phyloP scores from a whole-genome alignment of 2,888 invertebrate species.

The Aleiodes testaceus region DNA sequence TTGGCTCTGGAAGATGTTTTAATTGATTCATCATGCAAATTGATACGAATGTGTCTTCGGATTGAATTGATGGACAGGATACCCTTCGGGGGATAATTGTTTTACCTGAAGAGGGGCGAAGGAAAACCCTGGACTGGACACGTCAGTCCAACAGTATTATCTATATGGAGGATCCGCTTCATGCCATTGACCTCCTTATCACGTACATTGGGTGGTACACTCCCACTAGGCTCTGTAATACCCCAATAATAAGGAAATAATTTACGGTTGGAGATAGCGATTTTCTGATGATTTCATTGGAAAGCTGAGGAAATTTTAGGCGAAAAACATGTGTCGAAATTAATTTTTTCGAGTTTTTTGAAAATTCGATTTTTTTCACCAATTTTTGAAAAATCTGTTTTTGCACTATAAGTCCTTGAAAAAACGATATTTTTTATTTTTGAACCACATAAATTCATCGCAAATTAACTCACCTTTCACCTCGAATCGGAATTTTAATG shows the following conservation, averaged over 20 bases:
- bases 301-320: no score
- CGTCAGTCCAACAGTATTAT: constrained; percentile 69
- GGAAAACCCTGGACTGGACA: constrained; percentile 78
- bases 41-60: constrained; percentile 71
- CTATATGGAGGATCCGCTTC: constrained; percentile 59
- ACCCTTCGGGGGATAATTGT: constrained; percentile 71
- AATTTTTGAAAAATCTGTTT: no score
- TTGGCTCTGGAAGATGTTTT: constrained; percentile 74
- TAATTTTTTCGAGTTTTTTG: no score
- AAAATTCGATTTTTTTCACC: no score
- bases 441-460: no score
- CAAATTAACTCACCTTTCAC: no score
- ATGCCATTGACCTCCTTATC: constrained; percentile 70
- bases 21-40: background rate
- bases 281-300: no score
- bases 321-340: no score
- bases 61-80: constrained; percentile 75
- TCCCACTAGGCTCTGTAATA: constrained; percentile 72
- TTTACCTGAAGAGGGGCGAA: constrained; percentile 74
- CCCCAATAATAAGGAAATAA: constrained; percentile 25
- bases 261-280: no score
- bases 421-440: no score
- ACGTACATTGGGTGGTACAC: constrained; percentile 71
- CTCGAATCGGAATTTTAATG: no score
- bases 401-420: no score